These are phyloP conservation scores for Paramisgurnus dabryanus DNA, from an alignment of 2,113 vertebrate species.

Conservation along the genomic window DNA sequence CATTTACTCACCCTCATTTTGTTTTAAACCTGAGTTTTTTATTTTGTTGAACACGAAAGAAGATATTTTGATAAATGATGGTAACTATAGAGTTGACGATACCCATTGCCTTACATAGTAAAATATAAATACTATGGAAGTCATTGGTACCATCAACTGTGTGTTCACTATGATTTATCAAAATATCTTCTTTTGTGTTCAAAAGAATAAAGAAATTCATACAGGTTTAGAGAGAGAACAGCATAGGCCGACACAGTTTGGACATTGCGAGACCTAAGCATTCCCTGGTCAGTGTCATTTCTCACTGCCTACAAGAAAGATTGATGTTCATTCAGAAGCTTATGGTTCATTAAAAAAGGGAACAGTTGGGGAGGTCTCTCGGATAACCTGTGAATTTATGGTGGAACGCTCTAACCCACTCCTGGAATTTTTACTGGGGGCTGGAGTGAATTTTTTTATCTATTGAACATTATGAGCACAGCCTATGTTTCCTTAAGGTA, in stretches of 20 bases:
- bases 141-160: no score
- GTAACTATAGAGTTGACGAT: no score
- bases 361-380: conserved; percentile 20
- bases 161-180: no score
- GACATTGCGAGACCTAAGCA: conserved; percentile 23
- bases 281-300: conserved; percentile 32
- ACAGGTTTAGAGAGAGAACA: not conserved
- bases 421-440: conserved; percentile 10
- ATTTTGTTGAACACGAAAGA: no score
- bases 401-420: conserved; percentile 6
- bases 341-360: conserved; percentile 41
- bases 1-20: no score
- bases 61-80: no score
- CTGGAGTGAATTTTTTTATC: not conserved
- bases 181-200: no score
- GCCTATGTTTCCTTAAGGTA: conserved; percentile 20
- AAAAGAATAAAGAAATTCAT: no score
- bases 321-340: conserved; percentile 28
- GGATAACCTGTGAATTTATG: conserved; percentile 38
- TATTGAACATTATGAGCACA: conserved; percentile 25
- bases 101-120: no score
- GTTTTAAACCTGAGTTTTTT: no score
- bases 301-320: conserved; percentile 34
- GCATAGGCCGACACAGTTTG: conserved; percentile 31
- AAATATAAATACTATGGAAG: no score